Percentiles rank a stretch among this genome's conserved stretches.
phyloP scores from a whole-genome alignment of 2,888 invertebrate species.

The Melanophora roralis region DNA sequence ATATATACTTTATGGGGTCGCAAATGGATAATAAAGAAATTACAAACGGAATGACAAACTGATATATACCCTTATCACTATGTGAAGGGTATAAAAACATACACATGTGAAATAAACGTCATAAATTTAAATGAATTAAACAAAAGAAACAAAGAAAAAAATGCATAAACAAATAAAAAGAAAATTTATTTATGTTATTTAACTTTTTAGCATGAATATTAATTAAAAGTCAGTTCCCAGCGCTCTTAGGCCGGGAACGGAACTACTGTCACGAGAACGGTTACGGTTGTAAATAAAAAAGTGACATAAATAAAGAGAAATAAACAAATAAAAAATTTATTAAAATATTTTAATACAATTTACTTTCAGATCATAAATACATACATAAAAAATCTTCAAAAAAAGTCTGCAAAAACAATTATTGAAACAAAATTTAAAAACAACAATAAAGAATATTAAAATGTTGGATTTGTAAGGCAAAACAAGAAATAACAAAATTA shows the following conservation, averaged over 20 bases:
- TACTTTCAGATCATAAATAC: slow-evolving; percentile 18
- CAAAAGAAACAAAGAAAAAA: slow-evolving; percentile 18
- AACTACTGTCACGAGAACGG: slow-evolving; percentile 60
- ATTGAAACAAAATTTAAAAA: neutral
- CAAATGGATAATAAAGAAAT: too few species aligned
- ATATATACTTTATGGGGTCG: too few species aligned
- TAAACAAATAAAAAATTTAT: neutral
- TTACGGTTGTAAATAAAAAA: slow-evolving; percentile 15
- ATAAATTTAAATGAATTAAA: slow-evolving; percentile 18
- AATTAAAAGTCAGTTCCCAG: slow-evolving; percentile 65
- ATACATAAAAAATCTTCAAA: neutral
- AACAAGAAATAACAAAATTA: neutral
- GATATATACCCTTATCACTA: too few species aligned
- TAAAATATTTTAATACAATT: slow-evolving; percentile 4
- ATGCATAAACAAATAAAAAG: too few species aligned
- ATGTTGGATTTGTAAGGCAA: too few species aligned
- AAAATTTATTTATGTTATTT: slow-evolving; percentile 17
- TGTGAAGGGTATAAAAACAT: too few species aligned
- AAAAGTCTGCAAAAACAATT: neutral
- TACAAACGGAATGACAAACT: too few species aligned
- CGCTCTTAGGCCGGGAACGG: slow-evolving; percentile 63
- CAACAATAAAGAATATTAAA: too few species aligned
- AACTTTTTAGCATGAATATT: slow-evolving; percentile 31
- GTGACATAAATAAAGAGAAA: slow-evolving; percentile 8
- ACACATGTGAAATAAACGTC: too few species aligned